phyloP scores from a whole-genome alignment of 2,888 invertebrate genomes.

The Megaustenia siamemsis region DNA sequence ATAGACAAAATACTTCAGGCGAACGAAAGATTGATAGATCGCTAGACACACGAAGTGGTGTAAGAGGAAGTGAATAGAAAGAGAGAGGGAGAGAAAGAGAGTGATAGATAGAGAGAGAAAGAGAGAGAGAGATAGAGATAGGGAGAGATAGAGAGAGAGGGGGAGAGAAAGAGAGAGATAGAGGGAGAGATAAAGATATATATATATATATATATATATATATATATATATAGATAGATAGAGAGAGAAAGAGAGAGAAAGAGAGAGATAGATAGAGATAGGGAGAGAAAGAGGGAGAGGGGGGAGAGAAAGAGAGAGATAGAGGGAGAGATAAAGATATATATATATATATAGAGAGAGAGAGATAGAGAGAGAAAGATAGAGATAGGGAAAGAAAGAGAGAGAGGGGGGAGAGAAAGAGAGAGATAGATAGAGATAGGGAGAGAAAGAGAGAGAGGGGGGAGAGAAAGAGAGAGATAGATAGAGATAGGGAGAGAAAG shows the following conservation, averaged over 20 bases:
- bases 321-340: not conserved
- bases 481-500: not conserved
- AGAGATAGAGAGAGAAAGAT: not conserved
- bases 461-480: not conserved
- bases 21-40: too few relatives aligned
- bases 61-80: not conserved
- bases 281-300: slow-evolving; percentile 2
- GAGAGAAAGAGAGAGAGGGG: not conserved
- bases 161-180: not conserved
- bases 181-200: not conserved
- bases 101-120: not conserved
- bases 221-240: too few relatives aligned
- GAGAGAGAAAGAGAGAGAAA: not conserved
- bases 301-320: not conserved
- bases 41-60: not conserved
- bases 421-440: not conserved
- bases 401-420: not conserved
- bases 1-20: too few relatives aligned
- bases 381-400: not conserved
- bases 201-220: too few relatives aligned
- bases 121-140: not conserved
- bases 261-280: not conserved
- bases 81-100: not conserved
- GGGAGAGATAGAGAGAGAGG: not conserved
- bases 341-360: not conserved